Conservation (phyloP, 2,113 vertebrate species). For the Ptyas mucosa region DNA sequence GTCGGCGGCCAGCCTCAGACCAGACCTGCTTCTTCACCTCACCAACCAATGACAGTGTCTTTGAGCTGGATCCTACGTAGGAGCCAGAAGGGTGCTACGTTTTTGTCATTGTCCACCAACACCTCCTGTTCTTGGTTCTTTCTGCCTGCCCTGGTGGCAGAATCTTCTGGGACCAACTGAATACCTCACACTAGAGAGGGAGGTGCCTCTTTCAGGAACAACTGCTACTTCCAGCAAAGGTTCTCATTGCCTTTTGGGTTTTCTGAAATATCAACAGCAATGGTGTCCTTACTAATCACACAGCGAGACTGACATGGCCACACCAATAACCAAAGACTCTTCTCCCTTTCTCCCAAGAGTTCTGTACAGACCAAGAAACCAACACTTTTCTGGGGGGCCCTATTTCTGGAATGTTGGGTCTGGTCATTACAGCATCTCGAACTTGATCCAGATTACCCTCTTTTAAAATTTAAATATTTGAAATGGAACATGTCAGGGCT, state of each 20-base stretch:
- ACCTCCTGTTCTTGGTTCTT: not conserved
- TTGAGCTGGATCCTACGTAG: conserved; percentile 78
- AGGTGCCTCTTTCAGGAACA: not conserved
- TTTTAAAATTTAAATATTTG: not conserved
- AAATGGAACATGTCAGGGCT: not conserved
- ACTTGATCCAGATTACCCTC: not conserved
- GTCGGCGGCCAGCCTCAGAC: conserved; percentile 39
- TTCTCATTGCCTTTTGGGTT: not conserved
- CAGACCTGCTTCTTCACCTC: conserved; percentile 72
- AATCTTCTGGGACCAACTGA: not conserved
- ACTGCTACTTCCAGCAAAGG: not conserved
- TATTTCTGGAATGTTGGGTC: not conserved
- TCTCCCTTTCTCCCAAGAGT: not conserved
- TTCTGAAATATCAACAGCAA: not conserved
- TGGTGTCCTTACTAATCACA: not conserved
- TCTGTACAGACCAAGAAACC: not conserved
- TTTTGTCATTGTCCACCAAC: not conserved
- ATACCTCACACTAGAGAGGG: conserved; percentile 20
- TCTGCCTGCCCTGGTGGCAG: conserved; percentile 16
- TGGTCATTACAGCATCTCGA: not conserved
- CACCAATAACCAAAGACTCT: conserved; percentile 19
- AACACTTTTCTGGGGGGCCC: not conserved
- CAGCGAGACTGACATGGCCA: not conserved
- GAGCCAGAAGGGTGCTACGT: not conserved
- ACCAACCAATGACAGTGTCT: conserved; percentile 78